Conservation (phyloP, 2,888 invertebrate genomes). For the Torymus tubicola region DNA sequence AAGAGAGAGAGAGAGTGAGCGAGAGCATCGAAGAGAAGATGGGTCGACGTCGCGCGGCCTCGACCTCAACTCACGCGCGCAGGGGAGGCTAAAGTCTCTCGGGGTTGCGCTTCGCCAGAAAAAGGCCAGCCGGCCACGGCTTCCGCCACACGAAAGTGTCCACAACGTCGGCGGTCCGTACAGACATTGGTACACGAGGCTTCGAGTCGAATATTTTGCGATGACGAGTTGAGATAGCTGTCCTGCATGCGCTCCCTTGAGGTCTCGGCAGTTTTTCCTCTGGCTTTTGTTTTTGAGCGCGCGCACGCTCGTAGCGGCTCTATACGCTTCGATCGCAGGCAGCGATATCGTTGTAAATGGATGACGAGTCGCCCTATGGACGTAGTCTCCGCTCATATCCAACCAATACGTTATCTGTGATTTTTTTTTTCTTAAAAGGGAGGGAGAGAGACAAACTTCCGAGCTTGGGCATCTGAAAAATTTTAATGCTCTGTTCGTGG, state of each 20-base stretch:
- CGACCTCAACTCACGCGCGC: slow-evolving; percentile 2
- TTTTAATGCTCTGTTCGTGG: slow-evolving; percentile 15
- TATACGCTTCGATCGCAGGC: slow-evolving; percentile 23
- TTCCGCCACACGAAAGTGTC: slow-evolving; percentile 37
- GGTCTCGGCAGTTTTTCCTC: not conserved
- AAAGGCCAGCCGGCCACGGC: not conserved
- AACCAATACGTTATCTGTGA: slow-evolving; percentile 35
- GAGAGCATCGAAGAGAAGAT: too few relatives aligned
- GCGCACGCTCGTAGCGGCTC: too few relatives aligned
- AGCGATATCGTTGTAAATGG: slow-evolving; percentile 24
- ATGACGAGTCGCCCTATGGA: slow-evolving; percentile 11
- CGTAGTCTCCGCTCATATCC: too few relatives aligned
- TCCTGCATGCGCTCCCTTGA: too few relatives aligned
- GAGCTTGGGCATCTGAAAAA: slow-evolving; percentile 25
- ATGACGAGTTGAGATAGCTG: too few relatives aligned
- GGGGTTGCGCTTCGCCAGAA: not conserved
- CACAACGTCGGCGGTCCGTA: slow-evolving; percentile 29
- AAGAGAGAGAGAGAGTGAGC: too few relatives aligned
- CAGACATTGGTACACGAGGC: too few relatives aligned
- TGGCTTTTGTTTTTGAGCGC: too few relatives aligned
- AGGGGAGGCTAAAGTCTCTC: slow-evolving; percentile 26
- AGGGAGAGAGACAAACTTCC: slow-evolving; percentile 1
- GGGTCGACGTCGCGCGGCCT: not conserved
- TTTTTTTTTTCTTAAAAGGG: slow-evolving; percentile 3
- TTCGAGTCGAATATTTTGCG: too few relatives aligned